A percentile compares a stretch with the other conserved stretches of the same genome.
These are phyloP conservation scores for Nemoura dubitans DNA, from an alignment of 2,888 invertebrate genomes.

Conservation along the genomic window DNA sequence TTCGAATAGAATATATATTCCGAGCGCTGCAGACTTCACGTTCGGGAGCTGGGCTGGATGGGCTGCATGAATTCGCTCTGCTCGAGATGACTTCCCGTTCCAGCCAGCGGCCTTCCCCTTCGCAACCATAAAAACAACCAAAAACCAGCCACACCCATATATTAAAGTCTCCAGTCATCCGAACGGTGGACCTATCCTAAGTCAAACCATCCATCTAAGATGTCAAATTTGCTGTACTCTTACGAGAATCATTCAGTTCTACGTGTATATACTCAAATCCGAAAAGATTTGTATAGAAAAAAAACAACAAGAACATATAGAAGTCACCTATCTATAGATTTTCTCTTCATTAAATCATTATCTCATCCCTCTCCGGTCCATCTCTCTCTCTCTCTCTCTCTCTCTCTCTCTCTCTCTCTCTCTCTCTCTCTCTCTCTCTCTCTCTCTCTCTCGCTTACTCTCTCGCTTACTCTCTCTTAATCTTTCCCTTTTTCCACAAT, in stretches of 20 bases:
- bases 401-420: too few relatives aligned
- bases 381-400: background rate
- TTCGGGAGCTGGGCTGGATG: background rate
- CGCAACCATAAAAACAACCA: background rate
- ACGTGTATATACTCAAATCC: slow-evolving; percentile 20
- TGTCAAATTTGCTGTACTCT: too few relatives aligned
- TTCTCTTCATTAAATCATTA: slow-evolving; percentile 19
- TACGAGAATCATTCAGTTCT: background rate
- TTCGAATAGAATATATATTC: background rate
- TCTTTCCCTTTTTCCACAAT: background rate
- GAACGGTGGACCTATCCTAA: background rate
- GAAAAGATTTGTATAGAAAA: background rate
- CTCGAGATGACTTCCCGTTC: background rate
- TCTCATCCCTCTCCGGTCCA: background rate
- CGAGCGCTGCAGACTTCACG: background rate
- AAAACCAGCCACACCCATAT: background rate
- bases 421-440: background rate
- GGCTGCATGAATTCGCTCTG: background rate
- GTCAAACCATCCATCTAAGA: background rate
- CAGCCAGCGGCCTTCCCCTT: background rate
- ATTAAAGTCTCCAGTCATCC: background rate
- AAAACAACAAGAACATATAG: too few relatives aligned
- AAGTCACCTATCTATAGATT: too few relatives aligned
- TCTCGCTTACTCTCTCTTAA: background rate
- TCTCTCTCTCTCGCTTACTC: background rate